Base-by-base conservation (phyloP, 2,888 invertebrate genomes). In the Zelleria hepariella region DNA sequence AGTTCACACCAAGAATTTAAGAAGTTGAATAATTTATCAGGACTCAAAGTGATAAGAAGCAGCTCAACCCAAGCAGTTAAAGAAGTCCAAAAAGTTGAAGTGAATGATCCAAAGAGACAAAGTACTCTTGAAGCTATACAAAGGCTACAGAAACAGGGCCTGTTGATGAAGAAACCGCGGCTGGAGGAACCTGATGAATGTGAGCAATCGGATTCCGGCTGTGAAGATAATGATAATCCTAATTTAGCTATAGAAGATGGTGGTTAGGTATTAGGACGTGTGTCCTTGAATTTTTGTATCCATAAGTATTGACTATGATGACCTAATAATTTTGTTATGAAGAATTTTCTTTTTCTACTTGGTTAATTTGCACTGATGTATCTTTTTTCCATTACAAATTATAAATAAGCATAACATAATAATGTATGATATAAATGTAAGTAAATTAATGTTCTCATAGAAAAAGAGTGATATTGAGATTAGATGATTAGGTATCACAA, bases 121-220 rank as follows among this genome's bases (percentile, higher is more conserved):
- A 77, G 73, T 65, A 77, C 87, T 26, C 69, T 87, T 68, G 81
- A 82, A 59, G 86, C 86, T n/a, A 79, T 88, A 67, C 78, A 86
- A 67, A 86, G 76, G 63, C 73, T 88, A 63, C 86, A 84, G 66
- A 83, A 76, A 67, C 85, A 85, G 63, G 88, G 88, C 58, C 72
- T 88, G 8, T 71, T 87, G 65, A 75, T 88, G 7, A 87, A 88
- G 65, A 86, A 86, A 61, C 88, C 88, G 24, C 77, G 80, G 5
- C 56, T 79, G 60, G 85, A 80, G 25, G 76, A 79, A 53, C 71
- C 74, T 27, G 74, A 69, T 66, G 77, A 77, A 8, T 27, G 20
- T 6, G 26, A 20, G 54, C 49, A 32, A 7, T 59, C 59, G 51
- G 66, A 72, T 56, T 73, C 71, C 15, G 68, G 78, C 52, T 72